Percentiles rank a stretch among this genome's conserved stretches.
Evolutionary conservation across 2,888 invertebrate species (phyloP).

Genomic region (Epirrita christyi): DNA sequence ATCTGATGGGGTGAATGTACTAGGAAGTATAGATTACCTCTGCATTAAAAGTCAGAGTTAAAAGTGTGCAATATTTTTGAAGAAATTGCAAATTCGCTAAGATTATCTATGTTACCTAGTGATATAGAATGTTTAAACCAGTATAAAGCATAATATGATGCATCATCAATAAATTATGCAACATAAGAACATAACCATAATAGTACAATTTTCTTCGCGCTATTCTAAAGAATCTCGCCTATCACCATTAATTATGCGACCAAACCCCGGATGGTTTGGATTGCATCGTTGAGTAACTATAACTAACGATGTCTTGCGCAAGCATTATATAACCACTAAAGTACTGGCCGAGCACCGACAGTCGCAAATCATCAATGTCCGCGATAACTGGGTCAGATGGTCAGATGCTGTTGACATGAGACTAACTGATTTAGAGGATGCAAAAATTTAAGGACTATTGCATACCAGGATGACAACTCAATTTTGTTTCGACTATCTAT

Average conservation of each 20-base stretch:
- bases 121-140: not conserved
- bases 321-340: slow-evolving; percentile 62
- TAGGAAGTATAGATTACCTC: not conserved
- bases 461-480: not conserved
- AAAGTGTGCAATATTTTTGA: not conserved
- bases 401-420: slow-evolving; percentile 48
- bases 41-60: too few relatives aligned
- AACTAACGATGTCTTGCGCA: slow-evolving; percentile 54
- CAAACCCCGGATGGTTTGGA: slow-evolving; percentile 45
- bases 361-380: slow-evolving; percentile 61
- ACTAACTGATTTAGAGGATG: slow-evolving; percentile 33
- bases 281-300: slow-evolving; percentile 34
- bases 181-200: not conserved
- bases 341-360: slow-evolving; percentile 43
- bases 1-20: not conserved
- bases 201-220: not conserved
- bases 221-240: slow-evolving; percentile 6
- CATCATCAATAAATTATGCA: too few relatives aligned
- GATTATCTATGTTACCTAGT: not conserved
- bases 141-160: too few relatives aligned
- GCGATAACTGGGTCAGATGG: slow-evolving; percentile 56
- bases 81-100: not conserved
- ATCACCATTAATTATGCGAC: slow-evolving; percentile 28
- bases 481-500: not conserved
- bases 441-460: slow-evolving; percentile 25